Evolutionary conservation across 2,797 vertebrate species (phyloP).

Genomic region (Sebastes paucispinis): DNA sequence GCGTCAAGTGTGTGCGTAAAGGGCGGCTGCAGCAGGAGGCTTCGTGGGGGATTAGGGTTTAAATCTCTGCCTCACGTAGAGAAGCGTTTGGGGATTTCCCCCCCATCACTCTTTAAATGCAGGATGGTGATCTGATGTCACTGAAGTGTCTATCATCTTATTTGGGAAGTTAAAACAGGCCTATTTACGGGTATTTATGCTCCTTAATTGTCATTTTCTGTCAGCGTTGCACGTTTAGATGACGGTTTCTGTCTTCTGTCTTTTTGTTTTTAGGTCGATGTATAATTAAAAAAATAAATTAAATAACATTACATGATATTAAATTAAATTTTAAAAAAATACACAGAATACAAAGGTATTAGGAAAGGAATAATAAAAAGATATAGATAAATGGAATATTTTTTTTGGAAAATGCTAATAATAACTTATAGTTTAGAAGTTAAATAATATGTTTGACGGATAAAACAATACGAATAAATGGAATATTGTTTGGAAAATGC

Average conservation of each 20-base stretch:
- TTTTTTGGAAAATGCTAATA: not conserved
- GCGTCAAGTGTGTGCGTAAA: constrained; percentile 41
- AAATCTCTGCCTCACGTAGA: constrained; percentile 50
- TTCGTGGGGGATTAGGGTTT: constrained; percentile 44
- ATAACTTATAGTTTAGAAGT: not conserved
- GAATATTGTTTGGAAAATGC: not conserved
- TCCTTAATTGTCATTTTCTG: not conserved
- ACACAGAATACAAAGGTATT: not conserved
- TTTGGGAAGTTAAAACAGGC: not conserved
- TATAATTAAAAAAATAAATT: not conserved
- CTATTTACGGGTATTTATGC: not conserved
- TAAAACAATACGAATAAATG: too few relatives aligned
- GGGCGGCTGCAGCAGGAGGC: constrained; percentile 42
- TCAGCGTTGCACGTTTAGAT: not conserved
- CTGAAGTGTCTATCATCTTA: not conserved
- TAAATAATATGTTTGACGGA: not conserved
- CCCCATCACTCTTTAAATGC: not conserved
- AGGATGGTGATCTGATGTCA: constrained; percentile 17
- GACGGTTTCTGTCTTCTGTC: not conserved
- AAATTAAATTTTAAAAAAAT: too few relatives aligned
- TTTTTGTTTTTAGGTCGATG: not conserved
- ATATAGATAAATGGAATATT: too few relatives aligned
- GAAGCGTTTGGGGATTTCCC: constrained; percentile 37
- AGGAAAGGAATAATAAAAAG: not conserved
- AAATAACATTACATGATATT: not conserved